phyloP scores from a whole-genome alignment of 2,113 vertebrate genomes.

The Elanus axillaris region DNA sequence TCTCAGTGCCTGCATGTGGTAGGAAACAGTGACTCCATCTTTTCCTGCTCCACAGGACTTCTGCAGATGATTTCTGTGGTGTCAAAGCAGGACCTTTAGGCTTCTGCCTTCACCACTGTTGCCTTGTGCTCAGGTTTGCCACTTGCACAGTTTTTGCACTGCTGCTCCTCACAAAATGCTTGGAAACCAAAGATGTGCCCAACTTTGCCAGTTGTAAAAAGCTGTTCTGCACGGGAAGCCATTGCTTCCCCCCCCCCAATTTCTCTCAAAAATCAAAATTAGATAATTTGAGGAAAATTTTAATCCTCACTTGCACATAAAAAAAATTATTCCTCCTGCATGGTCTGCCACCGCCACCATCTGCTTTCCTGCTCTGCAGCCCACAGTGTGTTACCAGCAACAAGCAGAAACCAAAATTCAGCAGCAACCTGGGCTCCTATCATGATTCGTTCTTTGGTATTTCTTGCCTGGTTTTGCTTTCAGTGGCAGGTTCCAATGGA shows the following conservation, averaged over 20 bases:
- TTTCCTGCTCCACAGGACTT: background rate
- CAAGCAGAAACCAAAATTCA: background rate
- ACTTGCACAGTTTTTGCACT: background rate
- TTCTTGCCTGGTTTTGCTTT: background rate
- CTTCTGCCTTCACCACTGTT: background rate
- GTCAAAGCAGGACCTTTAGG: background rate
- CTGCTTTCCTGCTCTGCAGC: background rate
- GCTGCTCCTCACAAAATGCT: background rate
- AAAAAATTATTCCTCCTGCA: background rate
- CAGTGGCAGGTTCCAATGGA: background rate
- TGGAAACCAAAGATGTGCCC: background rate
- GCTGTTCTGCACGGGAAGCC: background rate
- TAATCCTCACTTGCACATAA: background rate
- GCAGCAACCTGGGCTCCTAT: background rate
- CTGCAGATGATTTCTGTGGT: background rate
- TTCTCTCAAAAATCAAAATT: background rate
- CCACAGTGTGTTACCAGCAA: background rate
- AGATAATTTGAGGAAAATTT: background rate
- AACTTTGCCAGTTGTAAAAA: background rate
- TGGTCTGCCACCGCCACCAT: accelerated
- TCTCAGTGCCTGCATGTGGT: background rate
- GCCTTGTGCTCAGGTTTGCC: background rate
- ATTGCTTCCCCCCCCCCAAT: background rate
- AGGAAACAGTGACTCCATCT: background rate
- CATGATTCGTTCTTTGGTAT: background rate